Evolutionary conservation across 2,113 vertebrate genomes (phyloP).

Genomic region (Falcunculus frontatus): DNA sequence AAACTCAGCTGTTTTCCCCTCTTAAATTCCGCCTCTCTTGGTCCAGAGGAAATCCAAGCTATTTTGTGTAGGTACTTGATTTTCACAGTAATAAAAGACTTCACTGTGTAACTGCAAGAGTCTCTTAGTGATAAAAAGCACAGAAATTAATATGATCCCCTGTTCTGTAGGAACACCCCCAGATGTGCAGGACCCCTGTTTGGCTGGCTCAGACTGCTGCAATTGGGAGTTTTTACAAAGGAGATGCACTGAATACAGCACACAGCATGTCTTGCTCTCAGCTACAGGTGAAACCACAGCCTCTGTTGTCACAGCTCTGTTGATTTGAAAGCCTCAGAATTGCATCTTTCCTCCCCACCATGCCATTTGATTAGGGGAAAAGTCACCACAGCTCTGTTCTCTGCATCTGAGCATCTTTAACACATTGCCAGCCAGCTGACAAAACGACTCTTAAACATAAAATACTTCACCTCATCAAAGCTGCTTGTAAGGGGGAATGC

Average conservation of each 20-base stretch:
- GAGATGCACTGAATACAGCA: background rate
- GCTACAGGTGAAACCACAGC: background rate
- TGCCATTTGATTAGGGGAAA: background rate
- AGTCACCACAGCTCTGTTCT: background rate
- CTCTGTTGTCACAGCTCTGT: background rate
- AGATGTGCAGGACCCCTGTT: background rate
- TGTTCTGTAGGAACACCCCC: background rate
- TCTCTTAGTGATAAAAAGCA: background rate
- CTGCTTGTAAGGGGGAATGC: background rate
- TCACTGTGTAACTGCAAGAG: background rate
- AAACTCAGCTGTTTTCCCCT: background rate
- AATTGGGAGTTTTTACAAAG: background rate
- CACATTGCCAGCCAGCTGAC: background rate
- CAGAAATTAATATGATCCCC: background rate
- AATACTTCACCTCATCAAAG: background rate
- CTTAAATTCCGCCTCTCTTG: background rate
- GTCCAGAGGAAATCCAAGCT: background rate
- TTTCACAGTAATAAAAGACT: background rate
- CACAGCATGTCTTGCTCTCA: background rate
- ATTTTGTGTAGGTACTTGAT: background rate
- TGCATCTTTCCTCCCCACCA: background rate
- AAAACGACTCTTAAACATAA: background rate
- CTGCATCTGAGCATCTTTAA: background rate
- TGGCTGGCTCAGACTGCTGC: background rate
- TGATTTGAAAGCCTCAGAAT: background rate